Percentiles rank a stretch among this genome's conserved stretches.
Evolutionary conservation across 2,797 vertebrate genomes (phyloP).

Genomic region (Coregonus ussuriensis): DNA sequence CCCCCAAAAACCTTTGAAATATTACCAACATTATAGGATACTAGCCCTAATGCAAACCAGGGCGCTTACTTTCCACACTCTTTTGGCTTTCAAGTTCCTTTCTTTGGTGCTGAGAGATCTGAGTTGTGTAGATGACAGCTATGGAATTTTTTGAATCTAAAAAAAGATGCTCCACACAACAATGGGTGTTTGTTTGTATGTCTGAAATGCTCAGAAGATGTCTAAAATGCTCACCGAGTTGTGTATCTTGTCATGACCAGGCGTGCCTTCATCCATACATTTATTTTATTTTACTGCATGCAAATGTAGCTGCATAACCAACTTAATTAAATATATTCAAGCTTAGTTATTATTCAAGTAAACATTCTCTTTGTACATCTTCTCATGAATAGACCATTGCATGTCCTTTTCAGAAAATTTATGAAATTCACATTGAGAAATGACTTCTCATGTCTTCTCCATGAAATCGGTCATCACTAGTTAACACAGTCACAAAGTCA

Average conservation of each 20-base stretch:
- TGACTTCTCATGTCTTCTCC: no score
- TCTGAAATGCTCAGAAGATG: neutral
- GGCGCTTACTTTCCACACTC: neutral
- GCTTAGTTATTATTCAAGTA: no score
- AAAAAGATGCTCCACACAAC: conserved; percentile 4
- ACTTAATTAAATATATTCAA: no score
- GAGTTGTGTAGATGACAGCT: neutral
- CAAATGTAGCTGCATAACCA: no score
- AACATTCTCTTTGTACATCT: no score
- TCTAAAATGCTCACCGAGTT: neutral
- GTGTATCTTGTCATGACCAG: neutral
- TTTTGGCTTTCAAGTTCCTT: conserved; percentile 1
- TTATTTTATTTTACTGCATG: no score
- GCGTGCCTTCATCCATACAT: neutral
- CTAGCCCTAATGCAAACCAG: conserved; percentile 13
- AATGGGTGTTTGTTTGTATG: conserved; percentile 1
- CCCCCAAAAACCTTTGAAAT: conserved; percentile 15
- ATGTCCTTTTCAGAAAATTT: neutral
- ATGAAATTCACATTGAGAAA: neutral
- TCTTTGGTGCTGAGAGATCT: neutral
- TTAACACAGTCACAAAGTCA: no score
- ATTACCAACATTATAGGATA: conserved; percentile 20
- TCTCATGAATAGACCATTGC: neutral
- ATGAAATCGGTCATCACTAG: no score
- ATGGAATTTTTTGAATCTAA: conserved; percentile 6